These are phyloP conservation scores for Morphnarchus princeps DNA, from an alignment of 2,113 vertebrate species.

Conservation along the genomic window DNA sequence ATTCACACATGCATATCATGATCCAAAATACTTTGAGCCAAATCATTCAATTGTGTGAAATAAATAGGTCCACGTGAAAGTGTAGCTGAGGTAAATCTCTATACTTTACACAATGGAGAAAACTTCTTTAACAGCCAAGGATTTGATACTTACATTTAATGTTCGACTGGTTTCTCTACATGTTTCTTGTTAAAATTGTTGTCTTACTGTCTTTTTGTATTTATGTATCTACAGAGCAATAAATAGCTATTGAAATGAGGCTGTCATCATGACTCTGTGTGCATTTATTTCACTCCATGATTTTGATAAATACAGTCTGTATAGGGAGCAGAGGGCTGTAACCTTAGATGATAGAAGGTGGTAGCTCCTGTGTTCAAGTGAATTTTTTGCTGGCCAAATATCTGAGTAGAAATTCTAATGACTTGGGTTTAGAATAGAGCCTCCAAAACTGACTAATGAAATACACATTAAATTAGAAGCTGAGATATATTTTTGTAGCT, in stretches of 20 bases:
- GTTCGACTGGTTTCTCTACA: neutral
- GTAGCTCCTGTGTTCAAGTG: neutral
- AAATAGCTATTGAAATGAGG: neutral
- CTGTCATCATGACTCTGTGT: neutral
- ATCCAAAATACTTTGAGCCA: neutral
- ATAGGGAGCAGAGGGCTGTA: neutral
- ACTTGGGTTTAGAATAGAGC: neutral
- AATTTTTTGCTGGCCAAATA: neutral
- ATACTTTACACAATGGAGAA: neutral
- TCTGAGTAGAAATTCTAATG: neutral
- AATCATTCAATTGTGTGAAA: neutral
- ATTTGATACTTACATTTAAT: neutral
- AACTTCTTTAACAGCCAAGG: neutral
- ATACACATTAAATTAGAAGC: neutral
- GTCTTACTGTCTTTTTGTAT: neutral
- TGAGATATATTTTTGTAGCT: neutral
- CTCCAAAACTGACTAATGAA: neutral
- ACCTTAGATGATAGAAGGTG: neutral
- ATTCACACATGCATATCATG: neutral
- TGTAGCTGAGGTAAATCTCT: neutral
- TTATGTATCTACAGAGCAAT: neutral
- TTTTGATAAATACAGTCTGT: neutral
- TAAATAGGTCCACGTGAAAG: neutral
- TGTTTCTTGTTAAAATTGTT: neutral
- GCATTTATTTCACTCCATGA: neutral